phyloP scores from a whole-genome alignment of 2,113 vertebrate species.

The Charadrius vociferus region DNA sequence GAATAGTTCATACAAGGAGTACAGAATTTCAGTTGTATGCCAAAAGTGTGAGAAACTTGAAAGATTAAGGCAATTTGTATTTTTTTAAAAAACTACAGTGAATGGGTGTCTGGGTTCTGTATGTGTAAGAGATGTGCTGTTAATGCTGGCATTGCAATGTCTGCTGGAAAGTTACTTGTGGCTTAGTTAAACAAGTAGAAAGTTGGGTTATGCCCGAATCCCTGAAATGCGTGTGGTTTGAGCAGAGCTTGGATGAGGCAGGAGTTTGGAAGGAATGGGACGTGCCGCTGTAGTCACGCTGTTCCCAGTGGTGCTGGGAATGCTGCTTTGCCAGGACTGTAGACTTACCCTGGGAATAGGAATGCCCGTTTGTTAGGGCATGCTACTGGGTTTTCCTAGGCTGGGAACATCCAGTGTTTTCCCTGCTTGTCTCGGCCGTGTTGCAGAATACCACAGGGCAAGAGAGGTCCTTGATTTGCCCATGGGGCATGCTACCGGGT shows the following conservation, averaged over 20 bases:
- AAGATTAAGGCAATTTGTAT: neutral
- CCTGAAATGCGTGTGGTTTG: accelerated
- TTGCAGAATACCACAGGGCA: neutral
- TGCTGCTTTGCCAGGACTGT: neutral
- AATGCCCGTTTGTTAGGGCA: neutral
- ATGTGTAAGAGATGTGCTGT: neutral
- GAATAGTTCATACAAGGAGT: neutral
- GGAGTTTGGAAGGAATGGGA: neutral
- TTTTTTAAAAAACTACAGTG: too few relatives aligned
- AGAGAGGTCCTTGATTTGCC: neutral
- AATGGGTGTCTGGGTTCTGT: too few relatives aligned
- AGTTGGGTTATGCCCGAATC: neutral
- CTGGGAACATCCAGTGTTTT: accelerated
- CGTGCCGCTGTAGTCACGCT: accelerated
- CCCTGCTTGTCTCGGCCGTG: accelerated
- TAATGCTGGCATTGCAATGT: too few relatives aligned
- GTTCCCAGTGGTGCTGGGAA: neutral
- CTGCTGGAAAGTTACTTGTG: neutral
- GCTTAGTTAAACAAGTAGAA: neutral
- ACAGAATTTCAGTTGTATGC: neutral
- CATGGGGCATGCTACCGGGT: too few relatives aligned
- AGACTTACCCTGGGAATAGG: too few relatives aligned
- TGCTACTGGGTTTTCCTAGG: neutral
- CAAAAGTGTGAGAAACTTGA: neutral
- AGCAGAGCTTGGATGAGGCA: too few relatives aligned